These are phyloP conservation scores for Ericerus pela DNA, from an alignment of 1,140 invertebrate species.

Conservation along the genomic window DNA sequence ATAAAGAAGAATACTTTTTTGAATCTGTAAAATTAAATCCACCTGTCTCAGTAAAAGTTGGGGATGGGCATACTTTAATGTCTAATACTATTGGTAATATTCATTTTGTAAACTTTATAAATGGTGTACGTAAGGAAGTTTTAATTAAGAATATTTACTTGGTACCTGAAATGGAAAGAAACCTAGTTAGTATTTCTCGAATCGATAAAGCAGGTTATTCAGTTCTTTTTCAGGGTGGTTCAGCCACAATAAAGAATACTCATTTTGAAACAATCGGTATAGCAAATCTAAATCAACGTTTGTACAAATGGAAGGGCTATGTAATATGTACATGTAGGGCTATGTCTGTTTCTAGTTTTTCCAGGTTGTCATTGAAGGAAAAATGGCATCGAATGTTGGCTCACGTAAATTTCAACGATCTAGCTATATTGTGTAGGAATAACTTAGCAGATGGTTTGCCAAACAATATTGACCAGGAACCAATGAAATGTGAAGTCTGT, in stretches of 20 bases:
- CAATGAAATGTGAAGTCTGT: constrained; percentile 19
- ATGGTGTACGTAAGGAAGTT: constrained; percentile 14
- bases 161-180: constrained; percentile 13
- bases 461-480: not conserved
- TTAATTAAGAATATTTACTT: constrained; percentile 20
- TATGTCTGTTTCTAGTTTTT: not conserved
- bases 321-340: not conserved
- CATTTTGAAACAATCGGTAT: no score
- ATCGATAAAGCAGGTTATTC: no score
- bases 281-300: no score
- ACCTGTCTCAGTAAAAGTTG: constrained; percentile 20
- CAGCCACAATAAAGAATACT: not conserved
- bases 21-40: constrained; percentile 17
- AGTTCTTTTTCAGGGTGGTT: constrained; percentile 16
- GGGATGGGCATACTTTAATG: constrained; percentile 16
- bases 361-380: not conserved
- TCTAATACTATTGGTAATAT: constrained; percentile 18
- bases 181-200: no score
- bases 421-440: constrained; percentile 18
- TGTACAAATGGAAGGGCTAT: constrained; percentile 3
- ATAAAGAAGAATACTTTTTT: constrained; percentile 16
- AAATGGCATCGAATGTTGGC: constrained; percentile 18
- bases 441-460: constrained; percentile 1
- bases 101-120: constrained; percentile 16
- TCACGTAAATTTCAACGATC: constrained; percentile 20